Conservation (phyloP, 30 jellyfish, hydroid and myxozoan genomes). For the Clytia hemisphaerica region DNA sequence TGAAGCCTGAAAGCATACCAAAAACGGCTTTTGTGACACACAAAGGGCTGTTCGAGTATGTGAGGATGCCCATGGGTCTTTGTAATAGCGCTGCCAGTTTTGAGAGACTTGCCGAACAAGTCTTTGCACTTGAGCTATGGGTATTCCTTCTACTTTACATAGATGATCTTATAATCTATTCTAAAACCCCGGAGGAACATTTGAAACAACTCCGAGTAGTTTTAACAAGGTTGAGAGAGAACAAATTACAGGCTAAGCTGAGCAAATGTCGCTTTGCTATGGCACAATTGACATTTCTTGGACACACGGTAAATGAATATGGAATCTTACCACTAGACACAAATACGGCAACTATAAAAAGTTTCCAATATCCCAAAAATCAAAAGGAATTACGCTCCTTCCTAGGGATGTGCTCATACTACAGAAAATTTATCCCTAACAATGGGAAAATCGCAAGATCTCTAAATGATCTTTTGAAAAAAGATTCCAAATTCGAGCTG, state of each 20-base stretch:
- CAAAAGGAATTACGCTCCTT: neutral
- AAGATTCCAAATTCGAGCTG: slow-evolving; percentile 2
- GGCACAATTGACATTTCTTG: slow-evolving; percentile 28
- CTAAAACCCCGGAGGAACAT: slow-evolving; percentile 35
- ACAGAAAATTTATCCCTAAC: no score
- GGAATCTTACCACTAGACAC: slow-evolving; percentile 18
- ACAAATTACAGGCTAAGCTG: slow-evolving; percentile 40
- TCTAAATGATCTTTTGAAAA: slow-evolving; percentile 27
- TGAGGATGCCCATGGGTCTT: slow-evolving; percentile 48
- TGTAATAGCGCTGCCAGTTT: slow-evolving; percentile 34
- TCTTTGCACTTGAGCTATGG: no score
- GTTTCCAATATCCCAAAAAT: neutral
- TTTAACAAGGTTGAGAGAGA: slow-evolving; percentile 16
- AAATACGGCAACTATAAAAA: slow-evolving; percentile 5
- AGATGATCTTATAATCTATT: slow-evolving; percentile 18
- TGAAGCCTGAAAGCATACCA: neutral
- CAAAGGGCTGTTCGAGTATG: slow-evolving; percentile 26
- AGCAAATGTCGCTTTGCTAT: slow-evolving; percentile 26
- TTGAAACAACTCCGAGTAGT: slow-evolving; percentile 20
- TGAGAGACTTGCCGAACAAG: no score
- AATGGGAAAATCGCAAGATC: slow-evolving; percentile 8
- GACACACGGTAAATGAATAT: slow-evolving; percentile 23
- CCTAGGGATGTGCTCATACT: no score
- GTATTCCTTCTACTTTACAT: slow-evolving; percentile 18
- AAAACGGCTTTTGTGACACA: no score